Percentiles rank a stretch among this genome's conserved stretches.
phyloP scores from a whole-genome alignment of 2,888 invertebrate species.

The Philereme transversata region DNA sequence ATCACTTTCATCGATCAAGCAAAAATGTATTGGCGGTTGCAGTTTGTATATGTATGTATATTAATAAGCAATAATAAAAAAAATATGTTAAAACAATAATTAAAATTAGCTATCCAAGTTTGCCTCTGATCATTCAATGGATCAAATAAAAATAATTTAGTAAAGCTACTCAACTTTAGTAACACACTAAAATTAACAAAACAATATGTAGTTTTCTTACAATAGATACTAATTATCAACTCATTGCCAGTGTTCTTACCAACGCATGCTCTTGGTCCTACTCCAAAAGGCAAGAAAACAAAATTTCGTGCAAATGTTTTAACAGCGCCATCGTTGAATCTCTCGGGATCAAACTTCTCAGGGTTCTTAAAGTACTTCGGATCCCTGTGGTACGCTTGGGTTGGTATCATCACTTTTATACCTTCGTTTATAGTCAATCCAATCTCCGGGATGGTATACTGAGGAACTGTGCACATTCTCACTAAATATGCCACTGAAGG shows the following conservation, averaged over 20 bases:
- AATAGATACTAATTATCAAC: too few relatives aligned
- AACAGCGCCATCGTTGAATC: conserved; percentile 58
- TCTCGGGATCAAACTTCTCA: conserved; percentile 65
- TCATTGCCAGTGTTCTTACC: conserved; percentile 51
- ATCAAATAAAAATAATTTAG: too few relatives aligned
- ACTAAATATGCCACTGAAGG: conserved; percentile 69
- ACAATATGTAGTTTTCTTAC: too few relatives aligned
- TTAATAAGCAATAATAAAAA: too few relatives aligned
- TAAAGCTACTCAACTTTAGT: too few relatives aligned
- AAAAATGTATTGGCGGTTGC: too few relatives aligned
- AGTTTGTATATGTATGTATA: too few relatives aligned
- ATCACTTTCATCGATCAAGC: too few relatives aligned
- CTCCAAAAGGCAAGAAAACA: conserved; percentile 70
- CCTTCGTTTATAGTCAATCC: conserved; percentile 63
- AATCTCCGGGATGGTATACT: conserved; percentile 70
- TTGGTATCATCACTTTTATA: conserved; percentile 64
- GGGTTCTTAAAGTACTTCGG: conserved; percentile 67
- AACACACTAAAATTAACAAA: too few relatives aligned
- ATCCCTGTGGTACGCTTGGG: conserved; percentile 70
- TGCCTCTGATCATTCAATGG: too few relatives aligned
- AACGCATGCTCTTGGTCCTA: conserved; percentile 72
- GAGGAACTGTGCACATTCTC: conserved; percentile 63
- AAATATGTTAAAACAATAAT: too few relatives aligned
- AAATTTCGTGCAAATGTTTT: conserved; percentile 58
- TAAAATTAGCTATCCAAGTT: too few relatives aligned